Evolutionary conservation across 1,140 invertebrate genomes (phyloP).

Genomic region (Amphibalanus amphitrite): DNA sequence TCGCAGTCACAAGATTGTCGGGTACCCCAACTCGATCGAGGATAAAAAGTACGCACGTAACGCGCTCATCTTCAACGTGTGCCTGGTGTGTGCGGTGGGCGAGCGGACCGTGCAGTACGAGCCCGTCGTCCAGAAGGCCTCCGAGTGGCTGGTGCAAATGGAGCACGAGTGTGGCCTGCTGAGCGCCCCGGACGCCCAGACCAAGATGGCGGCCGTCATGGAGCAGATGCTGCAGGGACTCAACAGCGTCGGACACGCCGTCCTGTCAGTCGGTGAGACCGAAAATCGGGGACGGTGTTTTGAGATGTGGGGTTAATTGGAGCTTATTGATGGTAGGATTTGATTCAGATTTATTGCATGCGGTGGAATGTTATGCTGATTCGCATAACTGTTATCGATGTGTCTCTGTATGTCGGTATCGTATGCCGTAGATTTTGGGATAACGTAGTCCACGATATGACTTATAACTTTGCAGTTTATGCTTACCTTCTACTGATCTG

Average conservation of each 20-base stretch:
- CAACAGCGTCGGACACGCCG: neutral
- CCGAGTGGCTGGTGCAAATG: constrained; percentile 31
- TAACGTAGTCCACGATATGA: no score
- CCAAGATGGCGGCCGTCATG: constrained; percentile 14
- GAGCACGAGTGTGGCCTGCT: constrained; percentile 22
- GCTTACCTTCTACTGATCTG: no score
- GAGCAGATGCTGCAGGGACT: constrained; percentile 11
- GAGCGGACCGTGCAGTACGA: constrained; percentile 53
- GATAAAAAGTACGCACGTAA: constrained; percentile 82
- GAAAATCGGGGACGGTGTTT: no score
- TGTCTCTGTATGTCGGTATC: no score
- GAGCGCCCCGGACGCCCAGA: constrained; percentile 13
- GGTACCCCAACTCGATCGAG: constrained; percentile 79
- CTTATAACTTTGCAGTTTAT: no score
- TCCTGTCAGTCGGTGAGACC: constrained; percentile 8
- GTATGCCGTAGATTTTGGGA: no score
- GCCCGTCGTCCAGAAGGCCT: constrained; percentile 34
- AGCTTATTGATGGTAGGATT: no score
- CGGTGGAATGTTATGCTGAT: no score
- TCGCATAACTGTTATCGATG: no score
- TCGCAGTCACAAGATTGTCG: constrained; percentile 62
- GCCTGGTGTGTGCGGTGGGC: constrained; percentile 80
- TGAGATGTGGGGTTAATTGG: no score
- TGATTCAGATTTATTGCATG: no score
- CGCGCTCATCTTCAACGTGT: constrained; percentile 85